A percentile compares a stretch with the other conserved stretches of the same genome.
Conservation (phyloP, 2,797 vertebrate genomes). For the Somateria mollissima region DNA sequence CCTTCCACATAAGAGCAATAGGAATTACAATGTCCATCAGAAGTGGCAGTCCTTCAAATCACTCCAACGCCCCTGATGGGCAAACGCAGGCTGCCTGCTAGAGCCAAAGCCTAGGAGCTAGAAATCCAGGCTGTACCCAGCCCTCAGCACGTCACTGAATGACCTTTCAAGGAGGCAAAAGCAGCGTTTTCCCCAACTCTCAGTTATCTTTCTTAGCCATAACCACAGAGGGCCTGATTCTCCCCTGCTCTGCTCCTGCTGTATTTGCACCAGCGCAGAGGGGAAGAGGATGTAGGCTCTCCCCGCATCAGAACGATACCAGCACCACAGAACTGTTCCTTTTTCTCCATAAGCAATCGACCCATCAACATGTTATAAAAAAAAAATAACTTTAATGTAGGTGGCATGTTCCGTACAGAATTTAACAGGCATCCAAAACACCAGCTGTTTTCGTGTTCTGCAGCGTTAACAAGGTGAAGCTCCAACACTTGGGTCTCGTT, state of each 20-base stretch:
- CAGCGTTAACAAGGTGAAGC: slow-evolving; percentile 54
- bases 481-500: neutral
- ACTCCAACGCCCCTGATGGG: rapidly evolving
- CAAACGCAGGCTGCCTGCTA: rapidly evolving
- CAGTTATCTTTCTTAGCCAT: too few species aligned
- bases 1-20: neutral
- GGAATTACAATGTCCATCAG: neutral
- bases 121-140: neutral
- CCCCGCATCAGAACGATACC: rapidly evolving
- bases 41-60: neutral
- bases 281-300: neutral
- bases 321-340: neutral
- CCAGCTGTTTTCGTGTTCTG: slow-evolving; percentile 31
- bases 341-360: neutral
- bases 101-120: neutral
- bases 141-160: rapidly evolving
- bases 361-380: slow-evolving; percentile 53
- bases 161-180: neutral
- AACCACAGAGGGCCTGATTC: neutral
- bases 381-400: slow-evolving; percentile 73
- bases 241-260: neutral
- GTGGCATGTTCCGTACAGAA: slow-evolving; percentile 64
- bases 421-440: slow-evolving; percentile 66
- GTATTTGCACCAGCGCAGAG: neutral
- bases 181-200: neutral